Percentiles rank a stretch among this genome's conserved stretches.
These are phyloP conservation scores for Drosophila barbarae DNA, from an alignment of 2,888 invertebrate species.

Conservation along the genomic window DNA sequence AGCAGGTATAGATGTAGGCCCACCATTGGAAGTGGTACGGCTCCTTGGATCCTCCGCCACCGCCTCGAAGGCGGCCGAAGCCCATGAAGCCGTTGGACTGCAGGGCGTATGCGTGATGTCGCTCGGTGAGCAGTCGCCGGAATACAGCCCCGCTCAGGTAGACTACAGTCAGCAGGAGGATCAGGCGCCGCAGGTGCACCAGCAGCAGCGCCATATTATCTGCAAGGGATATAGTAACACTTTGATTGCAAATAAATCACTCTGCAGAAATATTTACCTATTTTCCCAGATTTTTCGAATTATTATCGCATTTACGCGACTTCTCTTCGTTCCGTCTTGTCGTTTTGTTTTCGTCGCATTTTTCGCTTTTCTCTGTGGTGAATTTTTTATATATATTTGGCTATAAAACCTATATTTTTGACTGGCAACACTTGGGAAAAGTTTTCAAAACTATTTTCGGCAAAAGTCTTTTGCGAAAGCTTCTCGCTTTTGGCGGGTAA, in stretches of 20 bases:
- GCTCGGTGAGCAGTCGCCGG: constrained; percentile 73
- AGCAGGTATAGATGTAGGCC: constrained; percentile 78
- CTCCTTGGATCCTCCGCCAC: constrained; percentile 57
- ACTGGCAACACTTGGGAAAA: constrained; percentile 54
- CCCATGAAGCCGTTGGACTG: constrained; percentile 64
- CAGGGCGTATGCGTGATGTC: constrained; percentile 67
- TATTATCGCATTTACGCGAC: constrained; percentile 33
- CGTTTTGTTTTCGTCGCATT: constrained; percentile 56
- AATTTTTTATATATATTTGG: constrained; percentile 21
- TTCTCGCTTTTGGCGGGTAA: constrained; percentile 43
- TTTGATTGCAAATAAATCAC: constrained; percentile 8
- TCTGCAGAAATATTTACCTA: constrained; percentile 18
- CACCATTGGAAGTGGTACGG: constrained; percentile 78
- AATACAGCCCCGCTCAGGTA: constrained; percentile 77
- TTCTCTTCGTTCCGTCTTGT: constrained; percentile 31
- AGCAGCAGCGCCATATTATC: constrained; percentile 74
- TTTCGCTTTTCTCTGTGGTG: constrained; percentile 39
- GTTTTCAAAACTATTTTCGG: constrained; percentile 38
- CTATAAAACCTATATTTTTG: constrained; percentile 3
- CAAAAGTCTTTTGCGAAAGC: constrained; percentile 33
- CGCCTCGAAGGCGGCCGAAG: constrained; percentile 32
- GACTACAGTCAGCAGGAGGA: constrained; percentile 77
- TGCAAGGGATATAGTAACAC: neutral
- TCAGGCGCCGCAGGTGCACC: constrained; percentile 78
- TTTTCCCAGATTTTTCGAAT: constrained; percentile 13